phyloP scores from a whole-genome alignment of 2,888 invertebrate genomes.

The Melinaea marsaeus region DNA sequence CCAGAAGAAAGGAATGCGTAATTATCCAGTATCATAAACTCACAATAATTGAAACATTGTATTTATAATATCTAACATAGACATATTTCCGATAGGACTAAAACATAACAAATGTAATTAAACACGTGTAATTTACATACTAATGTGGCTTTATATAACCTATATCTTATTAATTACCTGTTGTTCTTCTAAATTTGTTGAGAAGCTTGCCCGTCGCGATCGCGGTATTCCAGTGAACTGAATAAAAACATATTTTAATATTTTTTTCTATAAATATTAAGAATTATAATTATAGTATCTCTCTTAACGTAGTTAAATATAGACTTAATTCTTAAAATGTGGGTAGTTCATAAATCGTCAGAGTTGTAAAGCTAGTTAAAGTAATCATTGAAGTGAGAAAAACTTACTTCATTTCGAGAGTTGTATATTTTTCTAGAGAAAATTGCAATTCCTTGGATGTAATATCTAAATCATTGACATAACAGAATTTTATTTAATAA shows the following conservation, averaged over 20 bases:
- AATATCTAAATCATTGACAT: not conserved
- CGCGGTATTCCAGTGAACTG: slow-evolving; percentile 4
- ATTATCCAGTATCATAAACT: too few species aligned
- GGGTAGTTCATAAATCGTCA: not conserved
- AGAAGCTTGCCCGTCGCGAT: slow-evolving; percentile 11
- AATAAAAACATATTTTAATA: not conserved
- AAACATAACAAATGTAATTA: too few species aligned
- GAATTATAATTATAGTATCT: not conserved
- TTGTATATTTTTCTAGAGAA: not conserved
- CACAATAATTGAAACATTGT: too few species aligned
- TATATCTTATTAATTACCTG: slow-evolving; percentile 9
- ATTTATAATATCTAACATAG: too few species aligned
- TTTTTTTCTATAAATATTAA: not conserved
- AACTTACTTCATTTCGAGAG: not conserved
- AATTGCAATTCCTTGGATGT: not conserved
- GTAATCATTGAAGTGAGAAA: not conserved
- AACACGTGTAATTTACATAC: too few species aligned
- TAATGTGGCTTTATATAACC: too few species aligned
- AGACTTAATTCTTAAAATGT: too few species aligned
- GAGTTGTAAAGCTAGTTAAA: not conserved
- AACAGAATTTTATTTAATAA: not conserved
- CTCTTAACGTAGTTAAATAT: too few species aligned
- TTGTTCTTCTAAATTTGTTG: slow-evolving; percentile 18
- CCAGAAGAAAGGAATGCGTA: too few species aligned
- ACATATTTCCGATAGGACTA: too few species aligned